phyloP scores from a whole-genome alignment of 2,888 invertebrate species.

The Tinea pellionella region DNA sequence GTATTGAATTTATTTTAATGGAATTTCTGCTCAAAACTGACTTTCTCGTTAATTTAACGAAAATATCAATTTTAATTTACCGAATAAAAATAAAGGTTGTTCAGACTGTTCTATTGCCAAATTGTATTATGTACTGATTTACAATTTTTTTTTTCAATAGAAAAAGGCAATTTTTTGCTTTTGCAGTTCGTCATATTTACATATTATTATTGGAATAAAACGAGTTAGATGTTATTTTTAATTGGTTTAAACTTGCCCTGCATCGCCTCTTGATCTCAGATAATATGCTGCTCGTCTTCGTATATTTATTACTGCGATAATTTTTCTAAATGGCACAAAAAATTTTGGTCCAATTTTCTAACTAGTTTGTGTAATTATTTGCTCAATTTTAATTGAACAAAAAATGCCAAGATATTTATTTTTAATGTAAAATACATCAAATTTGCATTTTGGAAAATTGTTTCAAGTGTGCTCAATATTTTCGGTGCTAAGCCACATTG shows the following conservation, averaged over 20 bases:
- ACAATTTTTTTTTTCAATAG: too few relatives aligned
- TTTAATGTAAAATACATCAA: not conserved
- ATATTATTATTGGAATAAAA: too few relatives aligned
- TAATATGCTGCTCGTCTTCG: conserved; percentile 4
- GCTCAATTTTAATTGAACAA: not conserved
- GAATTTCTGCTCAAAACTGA: not conserved
- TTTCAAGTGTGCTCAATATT: not conserved
- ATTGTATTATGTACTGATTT: not conserved
- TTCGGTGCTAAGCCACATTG: conserved; percentile 4
- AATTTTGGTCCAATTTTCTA: not conserved
- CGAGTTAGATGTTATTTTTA: too few relatives aligned
- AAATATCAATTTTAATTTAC: not conserved
- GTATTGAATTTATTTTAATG: not conserved
- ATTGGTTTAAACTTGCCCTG: conserved; percentile 2
- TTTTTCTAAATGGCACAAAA: not conserved
- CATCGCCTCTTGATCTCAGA: conserved; percentile 5
- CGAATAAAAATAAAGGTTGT: not conserved
- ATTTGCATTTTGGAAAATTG: not conserved
- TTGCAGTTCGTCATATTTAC: too few relatives aligned
- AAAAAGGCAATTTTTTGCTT: too few relatives aligned
- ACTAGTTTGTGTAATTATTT: not conserved
- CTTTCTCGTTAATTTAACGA: not conserved
- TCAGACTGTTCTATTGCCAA: not conserved
- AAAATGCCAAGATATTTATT: not conserved
- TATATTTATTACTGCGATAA: not conserved